A percentile compares a stretch with the other conserved stretches of the same genome.
Conservation (phyloP, 2,797 vertebrate genomes). For the Poecile montanus region DNA sequence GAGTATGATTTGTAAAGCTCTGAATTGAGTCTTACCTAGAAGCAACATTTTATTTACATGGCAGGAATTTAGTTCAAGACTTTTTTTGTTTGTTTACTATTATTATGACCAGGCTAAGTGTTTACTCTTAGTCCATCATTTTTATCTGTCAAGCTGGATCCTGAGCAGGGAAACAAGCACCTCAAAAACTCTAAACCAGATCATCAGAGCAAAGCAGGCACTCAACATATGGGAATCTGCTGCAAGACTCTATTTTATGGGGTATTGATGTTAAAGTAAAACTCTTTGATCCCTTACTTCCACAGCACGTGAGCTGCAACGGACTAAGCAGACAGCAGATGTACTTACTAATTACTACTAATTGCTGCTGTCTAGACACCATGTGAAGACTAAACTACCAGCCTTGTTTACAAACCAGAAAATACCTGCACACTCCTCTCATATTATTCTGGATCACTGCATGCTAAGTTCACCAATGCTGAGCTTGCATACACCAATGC, state of each 20-base stretch:
- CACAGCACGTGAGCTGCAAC: not conserved
- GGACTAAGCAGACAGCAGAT: conserved; percentile 50
- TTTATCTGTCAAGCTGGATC: not conserved
- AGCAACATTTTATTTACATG: not conserved
- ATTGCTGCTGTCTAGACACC: conserved; percentile 66
- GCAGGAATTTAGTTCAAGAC: not conserved
- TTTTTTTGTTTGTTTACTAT: not conserved
- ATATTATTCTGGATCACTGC: not conserved
- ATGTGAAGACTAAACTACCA: conserved; percentile 41
- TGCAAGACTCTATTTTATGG: not conserved
- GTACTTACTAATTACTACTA: conserved; percentile 58
- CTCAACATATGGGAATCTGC: not conserved
- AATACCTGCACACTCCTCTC: not conserved
- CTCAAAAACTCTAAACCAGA: not conserved
- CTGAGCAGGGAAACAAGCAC: not conserved
- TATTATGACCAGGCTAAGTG: not conserved
- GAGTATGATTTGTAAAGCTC: not conserved
- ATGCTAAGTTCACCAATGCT: not conserved
- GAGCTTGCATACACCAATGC: not conserved
- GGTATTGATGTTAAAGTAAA: not conserved
- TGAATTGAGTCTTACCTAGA: not conserved
- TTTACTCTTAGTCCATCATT: not conserved
- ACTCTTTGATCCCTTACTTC: not conserved
- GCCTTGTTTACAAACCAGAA: conserved; percentile 43
- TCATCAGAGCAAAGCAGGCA: not conserved